phyloP scores from a whole-genome alignment of 2,113 vertebrate genomes.

The Pyrgilauda ruficollis region DNA sequence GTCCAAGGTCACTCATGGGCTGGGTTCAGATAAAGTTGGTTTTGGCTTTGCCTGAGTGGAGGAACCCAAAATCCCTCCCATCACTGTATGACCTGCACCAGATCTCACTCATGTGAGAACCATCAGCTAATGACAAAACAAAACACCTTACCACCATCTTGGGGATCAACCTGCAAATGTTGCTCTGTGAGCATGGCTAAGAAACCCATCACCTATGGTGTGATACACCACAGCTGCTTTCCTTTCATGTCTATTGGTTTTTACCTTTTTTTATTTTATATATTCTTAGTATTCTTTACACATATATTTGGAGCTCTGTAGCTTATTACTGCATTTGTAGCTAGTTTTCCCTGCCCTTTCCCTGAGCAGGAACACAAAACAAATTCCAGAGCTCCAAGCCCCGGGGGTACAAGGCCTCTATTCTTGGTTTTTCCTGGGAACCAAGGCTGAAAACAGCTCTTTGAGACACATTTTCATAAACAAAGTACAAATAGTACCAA shows the following conservation, averaged over 20 bases:
- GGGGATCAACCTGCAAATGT: neutral
- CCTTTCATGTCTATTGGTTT: neutral
- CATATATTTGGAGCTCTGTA: neutral
- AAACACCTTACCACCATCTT: neutral
- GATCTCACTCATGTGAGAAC: neutral
- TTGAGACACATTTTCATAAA: neutral
- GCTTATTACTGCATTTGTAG: neutral
- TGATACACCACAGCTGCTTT: neutral
- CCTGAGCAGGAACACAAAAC: neutral
- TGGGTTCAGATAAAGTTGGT: neutral
- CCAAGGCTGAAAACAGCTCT: neutral
- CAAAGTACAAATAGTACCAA: neutral
- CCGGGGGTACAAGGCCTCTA: neutral
- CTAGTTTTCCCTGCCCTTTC: neutral
- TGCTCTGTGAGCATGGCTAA: neutral
- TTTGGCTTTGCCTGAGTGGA: neutral
- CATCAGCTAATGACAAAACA: neutral
- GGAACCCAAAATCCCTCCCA: neutral
- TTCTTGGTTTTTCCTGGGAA: neutral
- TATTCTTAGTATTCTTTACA: neutral
- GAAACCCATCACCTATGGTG: neutral
- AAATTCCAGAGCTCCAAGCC: neutral
- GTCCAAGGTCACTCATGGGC: neutral
- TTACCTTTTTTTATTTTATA: neutral
- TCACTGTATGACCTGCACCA: neutral